Base-by-base conservation (phyloP, 2,113 vertebrate genomes). In the Erythrolamprus reginae region DNA sequence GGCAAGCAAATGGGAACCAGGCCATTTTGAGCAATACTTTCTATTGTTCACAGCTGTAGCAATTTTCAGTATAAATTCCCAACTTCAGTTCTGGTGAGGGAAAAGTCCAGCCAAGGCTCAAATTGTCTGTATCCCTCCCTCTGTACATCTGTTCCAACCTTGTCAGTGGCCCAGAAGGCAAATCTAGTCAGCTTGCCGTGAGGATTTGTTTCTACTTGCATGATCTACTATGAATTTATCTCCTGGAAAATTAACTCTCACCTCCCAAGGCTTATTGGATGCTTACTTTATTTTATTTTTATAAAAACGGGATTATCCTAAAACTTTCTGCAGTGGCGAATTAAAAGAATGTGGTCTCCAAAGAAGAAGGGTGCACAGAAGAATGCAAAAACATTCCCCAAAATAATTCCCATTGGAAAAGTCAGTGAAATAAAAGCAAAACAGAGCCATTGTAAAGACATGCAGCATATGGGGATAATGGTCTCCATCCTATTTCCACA, bases 321-420 rank as follows among this genome's bases (percentile, higher is more conserved):
- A 82, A 89, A n/a, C 52, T 82, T 2, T 26, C 26, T 47, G 42
- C 42, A 10, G 38, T 56, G 21, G 5, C 38, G 48, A 84, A 19
- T 89, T 48, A 84, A 84, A 89, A 56, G 53, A 47, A 48, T 13
- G 28, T 15, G 33, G 42, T 50, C 53, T 61, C 82, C 9, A 23
- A 84, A 47, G 55, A 47, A 26, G 38, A 28, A 83, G 55, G 45
- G 26, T 83, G 48, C 53, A 47, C 50, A 55, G 53, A n/a, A 33
- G 84, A n/a, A 47, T 90, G 12, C n/a, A 56, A 42, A 77, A 90
- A 42, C 23, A 61, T 38, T 5, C 13, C 4, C 7, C 51, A 17
- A 38, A 24, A 90, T 90, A 26, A 86, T 65, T 84, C 48, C 50
- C 83, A 42, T 52, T 86, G 65, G 89, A 90, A 90, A 58, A 51